Evolutionary conservation across 2,888 invertebrate species (phyloP).

Genomic region (Cremastinae sp.): DNA sequence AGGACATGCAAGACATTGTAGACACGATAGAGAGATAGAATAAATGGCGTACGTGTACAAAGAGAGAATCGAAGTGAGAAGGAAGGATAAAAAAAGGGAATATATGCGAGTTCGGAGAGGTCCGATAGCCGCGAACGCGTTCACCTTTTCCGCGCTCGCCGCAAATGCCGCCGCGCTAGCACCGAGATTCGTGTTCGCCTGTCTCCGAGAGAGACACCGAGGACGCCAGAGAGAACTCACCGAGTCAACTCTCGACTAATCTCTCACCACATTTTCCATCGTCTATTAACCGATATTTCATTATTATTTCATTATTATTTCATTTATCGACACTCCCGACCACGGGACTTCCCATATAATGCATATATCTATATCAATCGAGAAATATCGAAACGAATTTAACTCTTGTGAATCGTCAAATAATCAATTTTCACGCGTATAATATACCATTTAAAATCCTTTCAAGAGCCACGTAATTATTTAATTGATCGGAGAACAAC

Average conservation of each 20-base stretch:
- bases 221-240: conserved; percentile 55
- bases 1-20: too few species aligned
- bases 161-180: conserved; percentile 69
- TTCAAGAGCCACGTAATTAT: too few species aligned
- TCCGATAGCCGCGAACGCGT: conserved; percentile 60
- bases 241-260: conserved; percentile 37
- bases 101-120: conserved; percentile 9
- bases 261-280: conserved; percentile 39
- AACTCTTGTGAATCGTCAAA: too few species aligned
- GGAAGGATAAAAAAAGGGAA: conserved; percentile 23
- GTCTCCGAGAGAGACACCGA: conserved; percentile 11
- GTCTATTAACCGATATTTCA: too few species aligned
- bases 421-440: too few species aligned
- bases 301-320: too few species aligned
- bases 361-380: too few species aligned
- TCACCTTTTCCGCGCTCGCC: conserved; percentile 68
- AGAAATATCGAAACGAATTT: too few species aligned
- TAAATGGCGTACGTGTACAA: conserved; percentile 4
- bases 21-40: background rate
- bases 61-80: background rate
- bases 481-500: too few species aligned
- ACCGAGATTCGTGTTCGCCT: conserved; percentile 64
- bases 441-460: too few species aligned
- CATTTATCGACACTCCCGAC: too few species aligned
- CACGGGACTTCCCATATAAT: too few species aligned